A percentile compares a stretch with the other conserved stretches of the same genome.
These are phyloP conservation scores for Arctia plantaginis DNA, from an alignment of 2,888 invertebrate genomes.

Conservation along the genomic window DNA sequence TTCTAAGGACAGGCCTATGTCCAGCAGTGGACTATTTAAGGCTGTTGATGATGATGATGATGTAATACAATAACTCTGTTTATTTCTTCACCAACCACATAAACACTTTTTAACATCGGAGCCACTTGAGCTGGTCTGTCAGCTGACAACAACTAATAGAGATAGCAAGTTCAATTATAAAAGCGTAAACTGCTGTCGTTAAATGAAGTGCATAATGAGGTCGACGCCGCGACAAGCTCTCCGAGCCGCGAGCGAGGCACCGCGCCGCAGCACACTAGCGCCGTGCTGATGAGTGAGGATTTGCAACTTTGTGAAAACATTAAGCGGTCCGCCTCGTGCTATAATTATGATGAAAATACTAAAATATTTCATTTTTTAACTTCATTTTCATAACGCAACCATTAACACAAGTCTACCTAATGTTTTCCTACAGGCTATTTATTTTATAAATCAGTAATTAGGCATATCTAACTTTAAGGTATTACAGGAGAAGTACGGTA, in stretches of 20 bases:
- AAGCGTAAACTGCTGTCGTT: slow-evolving; percentile 1
- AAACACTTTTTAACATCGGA: no score
- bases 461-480: no score
- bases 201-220: background rate
- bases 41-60: no score
- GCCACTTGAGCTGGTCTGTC: background rate
- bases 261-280: background rate
- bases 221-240: background rate
- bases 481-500: no score
- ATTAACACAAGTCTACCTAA: no score
- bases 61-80: no score
- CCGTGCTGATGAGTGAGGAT: background rate
- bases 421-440: no score
- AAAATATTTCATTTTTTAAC: background rate
- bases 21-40: no score
- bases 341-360: background rate
- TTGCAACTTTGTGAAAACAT: slow-evolving; percentile 4
- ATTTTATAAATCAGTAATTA: no score
- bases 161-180: background rate
- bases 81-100: background rate
- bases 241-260: background rate
- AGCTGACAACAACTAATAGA: background rate
- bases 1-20: no score
- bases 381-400: background rate
- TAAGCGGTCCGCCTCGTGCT: background rate